Base-by-base conservation (phyloP, 2,113 vertebrate genomes). In the Lates calcarifer region DNA sequence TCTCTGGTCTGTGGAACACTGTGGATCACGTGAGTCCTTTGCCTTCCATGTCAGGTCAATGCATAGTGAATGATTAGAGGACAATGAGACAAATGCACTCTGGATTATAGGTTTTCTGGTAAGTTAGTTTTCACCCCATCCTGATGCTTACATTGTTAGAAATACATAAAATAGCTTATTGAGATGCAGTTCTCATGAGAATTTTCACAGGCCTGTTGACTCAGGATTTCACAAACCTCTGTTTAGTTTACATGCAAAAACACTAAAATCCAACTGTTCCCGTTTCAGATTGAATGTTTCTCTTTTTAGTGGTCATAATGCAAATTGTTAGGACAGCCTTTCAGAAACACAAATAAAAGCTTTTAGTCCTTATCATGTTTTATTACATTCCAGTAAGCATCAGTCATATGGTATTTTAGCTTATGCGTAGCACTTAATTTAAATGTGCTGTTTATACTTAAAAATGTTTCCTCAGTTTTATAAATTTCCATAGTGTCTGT, bases 11-110 rank as follows among this genome's bases (percentile, higher is more conserved):
- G 43, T 96, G 95, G 91, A 95, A 95, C 85, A 94, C 91, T 74
- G 92, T 88, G 61, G 95, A 94, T 74, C 96, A 97, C 4, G 97
- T 99, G 90, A 98, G 97, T 90, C 13, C 31, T 63, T 17, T 12
- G 5, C 29, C 3, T 49, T 26, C 24, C 2, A 2, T 8, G 10
- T 67, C 10, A 41, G 66, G 4, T 47, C 10, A 35, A 2, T 61
- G 39, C 39, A 20, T 17, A 29, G 10, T 61, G 39, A 47, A 20
- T 22, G 24, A 18, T 58, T 37, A 39, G 37, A 72, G 22, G 29
- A 49, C 39, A 20, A 4, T 24, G 20, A 14, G 33, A 37, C 15
- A 3, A 13, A 26, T 28, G 63, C 26, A 33, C 4, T 58, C 6
- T 12, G 11, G n/a, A 4, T 7, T 24, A 17, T 53, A 10, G 2